Evolutionary conservation across 2,888 invertebrate genomes (phyloP).

Genomic region (Tetanocera ferruginea): DNA sequence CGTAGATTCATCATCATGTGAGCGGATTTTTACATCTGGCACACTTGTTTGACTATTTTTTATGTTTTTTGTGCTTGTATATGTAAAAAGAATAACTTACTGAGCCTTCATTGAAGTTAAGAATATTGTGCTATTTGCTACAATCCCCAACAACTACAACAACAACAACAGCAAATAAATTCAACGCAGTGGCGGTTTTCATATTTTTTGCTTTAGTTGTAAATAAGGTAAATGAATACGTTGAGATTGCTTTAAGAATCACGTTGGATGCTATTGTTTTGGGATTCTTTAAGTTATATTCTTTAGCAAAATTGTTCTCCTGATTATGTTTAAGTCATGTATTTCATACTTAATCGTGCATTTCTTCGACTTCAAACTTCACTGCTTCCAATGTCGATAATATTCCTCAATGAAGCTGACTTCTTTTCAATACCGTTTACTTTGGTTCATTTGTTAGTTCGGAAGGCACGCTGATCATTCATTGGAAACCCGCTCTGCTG

Average conservation of each 20-base stretch:
- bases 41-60: not conserved
- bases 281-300: too few relatives aligned
- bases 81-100: not conserved
- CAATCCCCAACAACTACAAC: too few relatives aligned
- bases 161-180: too few relatives aligned
- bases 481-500: conserved; percentile 43
- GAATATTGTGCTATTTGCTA: not conserved
- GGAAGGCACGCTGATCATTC: conserved; percentile 10
- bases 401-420: conserved; percentile 9
- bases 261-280: too few relatives aligned
- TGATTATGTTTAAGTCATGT: not conserved
- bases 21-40: not conserved
- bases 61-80: not conserved
- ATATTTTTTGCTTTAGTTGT: too few relatives aligned
- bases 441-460: conserved; percentile 12
- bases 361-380: conserved; percentile 1
- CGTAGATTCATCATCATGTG: not conserved
- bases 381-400: not conserved
- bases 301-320: too few relatives aligned
- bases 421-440: conserved; percentile 1
- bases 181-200: too few relatives aligned
- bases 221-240: too few relatives aligned
- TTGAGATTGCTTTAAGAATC: too few relatives aligned
- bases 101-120: conserved; percentile 3
- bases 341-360: not conserved